Evolutionary conservation across 1,140 invertebrate genomes (phyloP), one percentile per base, ranked within the genome.

Genomic region (Conus ventricosus): DNA sequence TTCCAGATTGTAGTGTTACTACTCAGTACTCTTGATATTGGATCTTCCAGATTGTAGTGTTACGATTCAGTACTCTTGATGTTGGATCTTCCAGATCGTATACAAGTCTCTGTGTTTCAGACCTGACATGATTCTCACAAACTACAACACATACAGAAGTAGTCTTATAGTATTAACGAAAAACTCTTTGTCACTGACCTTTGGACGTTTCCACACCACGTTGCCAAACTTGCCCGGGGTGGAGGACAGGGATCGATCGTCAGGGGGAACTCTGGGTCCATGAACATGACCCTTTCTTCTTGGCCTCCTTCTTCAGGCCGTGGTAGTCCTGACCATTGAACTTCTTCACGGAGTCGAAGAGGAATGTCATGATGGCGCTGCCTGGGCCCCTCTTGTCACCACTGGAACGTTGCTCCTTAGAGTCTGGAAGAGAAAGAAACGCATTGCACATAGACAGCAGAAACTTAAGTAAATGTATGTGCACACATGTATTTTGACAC

Each of bases 261-360:
- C 92, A 15, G 96, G 94, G 96, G 96, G 92, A 96, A 96, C 60
- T 96, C 94, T 39, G 94, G 92, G 92, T 96, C 96, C 54, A 96
- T 95, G 90, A 96, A 96, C 7, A 96, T 91, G 53, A 93, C 54
- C 95, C 95, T 10, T 92, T 92, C 20, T 91, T 88, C 78, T 93
- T 90, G 87, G 93, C 92, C 88, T 95, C 92, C 85, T 94, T 94
- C 89, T 94, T 95, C n/a, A 96, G 90, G 63, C 92, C 92, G 60
- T 87, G 84, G 92, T 95, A 96, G 67, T 95, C 90, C 89, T 96
- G 95, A 20, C 92, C 92, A 90, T 95, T 95, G 89, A 92, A 95
- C 51, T 89, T 88, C 78, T 84, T 84, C 55, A 90, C 88, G 1
- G 87, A 81, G 15, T 89, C 85, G 76, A 91, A 91, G 17, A 88